Evolutionary conservation across 2,113 vertebrate genomes (phyloP).

Genomic region (Bombycilla garrulus): DNA sequence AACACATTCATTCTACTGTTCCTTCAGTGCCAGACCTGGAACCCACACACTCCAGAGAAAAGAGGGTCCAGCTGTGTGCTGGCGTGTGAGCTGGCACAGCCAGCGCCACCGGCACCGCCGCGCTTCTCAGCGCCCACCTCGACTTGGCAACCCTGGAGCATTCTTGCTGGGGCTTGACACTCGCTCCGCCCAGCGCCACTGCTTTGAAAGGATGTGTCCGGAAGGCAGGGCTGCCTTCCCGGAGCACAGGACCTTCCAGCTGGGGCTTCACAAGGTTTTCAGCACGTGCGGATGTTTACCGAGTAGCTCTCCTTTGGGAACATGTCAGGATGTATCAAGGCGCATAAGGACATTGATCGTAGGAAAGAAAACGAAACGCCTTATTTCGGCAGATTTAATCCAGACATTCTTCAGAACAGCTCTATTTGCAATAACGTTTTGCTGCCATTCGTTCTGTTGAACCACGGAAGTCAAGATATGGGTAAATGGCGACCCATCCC

Average conservation of each 20-base stretch:
- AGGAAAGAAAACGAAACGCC: not conserved
- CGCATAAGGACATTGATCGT: fast-evolving
- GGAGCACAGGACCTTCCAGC: not conserved
- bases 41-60: fast-evolving
- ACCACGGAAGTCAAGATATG: not conserved
- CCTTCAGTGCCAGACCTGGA: not conserved
- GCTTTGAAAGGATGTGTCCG: fast-evolving
- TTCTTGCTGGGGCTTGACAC: not conserved
- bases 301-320: not conserved
- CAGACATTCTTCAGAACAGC: not conserved
- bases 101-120: fast-evolving
- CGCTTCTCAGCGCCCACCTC: fast-evolving
- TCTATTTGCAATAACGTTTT: not conserved
- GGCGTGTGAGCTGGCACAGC: fast-evolving
- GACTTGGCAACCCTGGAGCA: not conserved
- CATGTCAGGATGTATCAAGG: not conserved
- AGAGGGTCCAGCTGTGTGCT: not conserved
- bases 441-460: not conserved
- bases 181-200: not conserved
- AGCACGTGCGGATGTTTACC: not conserved
- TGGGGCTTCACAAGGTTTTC: not conserved
- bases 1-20: too few relatives aligned
- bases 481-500: not conserved
- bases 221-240: not conserved
- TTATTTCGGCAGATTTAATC: not conserved